Evolutionary conservation across 2,888 invertebrate genomes (phyloP).

Genomic region (Eilema sororculum): DNA sequence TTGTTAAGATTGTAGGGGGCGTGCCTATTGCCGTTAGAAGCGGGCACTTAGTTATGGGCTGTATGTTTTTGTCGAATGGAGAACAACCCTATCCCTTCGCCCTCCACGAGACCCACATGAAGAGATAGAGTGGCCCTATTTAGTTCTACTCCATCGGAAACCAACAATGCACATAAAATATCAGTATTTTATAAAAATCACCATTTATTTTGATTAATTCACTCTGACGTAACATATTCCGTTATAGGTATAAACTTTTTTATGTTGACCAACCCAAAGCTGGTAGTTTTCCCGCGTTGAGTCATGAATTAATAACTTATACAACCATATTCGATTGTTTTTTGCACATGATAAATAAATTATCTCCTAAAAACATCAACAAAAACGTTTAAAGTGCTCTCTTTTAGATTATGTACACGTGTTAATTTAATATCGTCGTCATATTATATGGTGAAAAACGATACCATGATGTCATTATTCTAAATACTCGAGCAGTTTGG

Average conservation of each 20-base stretch:
- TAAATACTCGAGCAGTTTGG: slow-evolving; percentile 52
- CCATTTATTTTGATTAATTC: neutral
- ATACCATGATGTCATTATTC: slow-evolving; percentile 71
- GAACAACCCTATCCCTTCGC: too few species aligned
- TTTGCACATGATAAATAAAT: slow-evolving; percentile 49
- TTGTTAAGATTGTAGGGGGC: too few species aligned
- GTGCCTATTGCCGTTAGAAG: too few species aligned
- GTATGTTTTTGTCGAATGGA: too few species aligned
- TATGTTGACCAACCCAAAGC: slow-evolving; percentile 29
- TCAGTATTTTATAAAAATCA: neutral
- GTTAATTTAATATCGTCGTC: slow-evolving; percentile 71
- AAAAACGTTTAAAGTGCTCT: slow-evolving; percentile 66
- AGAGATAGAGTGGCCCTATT: too few species aligned
- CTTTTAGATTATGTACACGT: slow-evolving; percentile 74
- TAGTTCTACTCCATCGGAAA: too few species aligned
- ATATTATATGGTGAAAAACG: slow-evolving; percentile 72
- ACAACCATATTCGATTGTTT: slow-evolving; percentile 53
- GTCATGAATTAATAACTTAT: slow-evolving; percentile 45
- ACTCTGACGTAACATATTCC: slow-evolving; percentile 38
- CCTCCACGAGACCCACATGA: too few species aligned
- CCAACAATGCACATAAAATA: too few species aligned
- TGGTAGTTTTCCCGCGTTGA: slow-evolving; percentile 53
- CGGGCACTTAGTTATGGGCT: too few species aligned
- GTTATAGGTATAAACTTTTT: slow-evolving; percentile 35
- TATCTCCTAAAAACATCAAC: slow-evolving; percentile 46